Evolutionary conservation across 2,797 vertebrate species (phyloP).

Genomic region (Chiropotes sagulatus): DNA sequence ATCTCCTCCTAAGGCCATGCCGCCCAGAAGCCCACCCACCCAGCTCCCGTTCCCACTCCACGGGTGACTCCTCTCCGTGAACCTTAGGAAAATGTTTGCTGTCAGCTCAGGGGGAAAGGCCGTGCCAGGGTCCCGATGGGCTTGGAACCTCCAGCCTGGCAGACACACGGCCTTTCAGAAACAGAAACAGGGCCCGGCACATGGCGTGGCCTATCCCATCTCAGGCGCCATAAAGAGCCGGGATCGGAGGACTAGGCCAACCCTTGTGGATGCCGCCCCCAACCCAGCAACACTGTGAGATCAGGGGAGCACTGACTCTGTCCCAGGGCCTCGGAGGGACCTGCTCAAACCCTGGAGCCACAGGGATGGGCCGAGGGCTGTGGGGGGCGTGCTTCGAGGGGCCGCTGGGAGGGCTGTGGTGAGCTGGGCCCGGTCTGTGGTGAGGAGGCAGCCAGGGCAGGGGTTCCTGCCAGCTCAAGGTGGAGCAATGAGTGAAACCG

Average conservation of each 20-base stretch:
- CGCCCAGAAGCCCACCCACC: fast-evolving
- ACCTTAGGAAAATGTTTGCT: background rate
- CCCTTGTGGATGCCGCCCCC: background rate
- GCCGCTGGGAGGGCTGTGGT: background rate
- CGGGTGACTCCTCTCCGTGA: background rate
- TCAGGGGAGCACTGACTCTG: background rate
- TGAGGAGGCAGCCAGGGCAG: background rate
- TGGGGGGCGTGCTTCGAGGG: fast-evolving
- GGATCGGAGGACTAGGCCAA: background rate
- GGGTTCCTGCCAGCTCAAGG: background rate
- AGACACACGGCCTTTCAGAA: background rate
- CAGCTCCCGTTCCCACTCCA: background rate
- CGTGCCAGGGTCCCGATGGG: background rate
- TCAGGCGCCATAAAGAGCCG: too few relatives aligned
- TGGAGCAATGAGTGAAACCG: background rate
- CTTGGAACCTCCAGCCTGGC: background rate
- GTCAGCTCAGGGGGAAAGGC: background rate
- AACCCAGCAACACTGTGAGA: background rate
- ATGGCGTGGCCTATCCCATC: fast-evolving
- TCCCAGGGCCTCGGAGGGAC: background rate
- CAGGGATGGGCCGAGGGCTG: background rate
- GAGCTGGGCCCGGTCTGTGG: background rate
- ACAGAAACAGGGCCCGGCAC: background rate
- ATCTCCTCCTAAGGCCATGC: fast-evolving
- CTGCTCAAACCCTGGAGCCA: background rate